Base-by-base conservation (phyloP, 2,888 invertebrate genomes). In the Ligdia adustata region DNA sequence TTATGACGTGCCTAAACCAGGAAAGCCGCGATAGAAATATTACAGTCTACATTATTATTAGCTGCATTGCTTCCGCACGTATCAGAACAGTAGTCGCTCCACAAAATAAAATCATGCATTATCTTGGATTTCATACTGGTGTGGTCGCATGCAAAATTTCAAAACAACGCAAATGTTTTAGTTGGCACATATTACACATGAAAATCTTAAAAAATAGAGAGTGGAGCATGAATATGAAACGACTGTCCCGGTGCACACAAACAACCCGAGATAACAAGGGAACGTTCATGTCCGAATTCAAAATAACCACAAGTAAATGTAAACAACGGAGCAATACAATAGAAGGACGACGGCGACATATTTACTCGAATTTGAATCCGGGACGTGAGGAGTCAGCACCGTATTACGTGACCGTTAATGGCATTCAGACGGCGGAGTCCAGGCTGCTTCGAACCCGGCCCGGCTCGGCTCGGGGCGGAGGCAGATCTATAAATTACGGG, bases 401-500 rank as follows among this genome's bases (percentile, higher is more conserved):
- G 72, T 75, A 79, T 80, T 83, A 84, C 80, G 82, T 83, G 82
- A 82, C 80, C 75, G 79, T 82, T 88, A 86, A 88, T 82, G 75
- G 79, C 74, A 72, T 81, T 79, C 35, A 37, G 37, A 31, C 37
- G 41, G 39, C 34, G 24, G 24, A 41, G 47, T 35, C 31, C 47
- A 26, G 47, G 9, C 64, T 69, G 72, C 71, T 78, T n/a, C 66
- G 69, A 69, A 22, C 20, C 45, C 18, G 38, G 40, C 29, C 9
- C 22, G 26, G 34, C 28, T 3, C 16, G 16, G 80, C 83, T 79
- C 64, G 80, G 76, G 83, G 85, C 85, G 83, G 83, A 78, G 79
- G 78, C 79, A 82, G 72, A 81, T 83, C 87, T 85, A 89, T 89
- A 88, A 88, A 87, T 88, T 85, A 88, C 80, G 74, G 74, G 62